phyloP scores from a whole-genome alignment of 2,797 vertebrate species.

The Masticophis lateralis region DNA sequence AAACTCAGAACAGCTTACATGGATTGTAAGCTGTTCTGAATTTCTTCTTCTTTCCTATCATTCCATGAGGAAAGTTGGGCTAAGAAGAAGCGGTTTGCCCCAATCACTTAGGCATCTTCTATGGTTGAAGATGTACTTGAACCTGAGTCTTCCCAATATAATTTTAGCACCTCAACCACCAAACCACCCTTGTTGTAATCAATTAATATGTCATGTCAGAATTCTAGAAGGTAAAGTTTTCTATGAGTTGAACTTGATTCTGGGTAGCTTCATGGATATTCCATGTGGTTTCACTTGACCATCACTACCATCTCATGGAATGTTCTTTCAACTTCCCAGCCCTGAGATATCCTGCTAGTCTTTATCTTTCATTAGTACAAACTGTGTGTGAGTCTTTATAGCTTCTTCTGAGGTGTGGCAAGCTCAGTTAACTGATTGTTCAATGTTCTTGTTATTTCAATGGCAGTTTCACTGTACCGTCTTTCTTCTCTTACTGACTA shows the following conservation, averaged over 20 bases:
- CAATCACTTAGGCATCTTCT: not conserved
- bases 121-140: not conserved
- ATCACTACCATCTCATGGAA: not conserved
- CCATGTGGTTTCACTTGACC: not conserved
- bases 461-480: not conserved
- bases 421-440: not conserved
- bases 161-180: not conserved
- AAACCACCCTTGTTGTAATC: not conserved
- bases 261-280: not conserved
- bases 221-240: not conserved
- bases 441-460: not conserved
- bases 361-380: not conserved
- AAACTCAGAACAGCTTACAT: not conserved
- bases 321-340: not conserved
- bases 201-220: not conserved
- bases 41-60: not conserved
- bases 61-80: not conserved
- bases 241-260: not conserved
- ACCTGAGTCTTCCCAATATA: not conserved
- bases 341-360: not conserved
- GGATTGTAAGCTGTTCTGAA: not conserved
- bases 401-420: not conserved
- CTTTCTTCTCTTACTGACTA: not conserved
- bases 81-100: not conserved
- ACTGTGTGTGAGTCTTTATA: not conserved